A percentile compares a stretch with the other conserved stretches of the same genome.
Conservation (phyloP, 2,113 vertebrate species). For the Manacus vitellinus region DNA sequence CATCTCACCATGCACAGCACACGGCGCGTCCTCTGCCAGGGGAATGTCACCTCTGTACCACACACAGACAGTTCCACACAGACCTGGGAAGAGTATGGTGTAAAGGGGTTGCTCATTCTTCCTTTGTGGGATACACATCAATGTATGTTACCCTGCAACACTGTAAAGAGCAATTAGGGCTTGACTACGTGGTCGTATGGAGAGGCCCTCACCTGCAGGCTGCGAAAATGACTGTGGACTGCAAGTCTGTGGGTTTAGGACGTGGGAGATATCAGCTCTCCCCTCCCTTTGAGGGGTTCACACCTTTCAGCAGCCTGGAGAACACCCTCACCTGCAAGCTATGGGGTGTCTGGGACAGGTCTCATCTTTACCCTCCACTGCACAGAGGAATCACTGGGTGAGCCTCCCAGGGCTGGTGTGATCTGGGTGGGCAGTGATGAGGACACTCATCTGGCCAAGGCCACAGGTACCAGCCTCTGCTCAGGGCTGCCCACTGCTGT, state of each 20-base stretch:
- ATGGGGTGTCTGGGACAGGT: background rate
- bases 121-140: background rate
- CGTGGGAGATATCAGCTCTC: background rate
- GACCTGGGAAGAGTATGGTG: too few relatives aligned
- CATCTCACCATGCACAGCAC: rapidly evolving
- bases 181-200: rapidly evolving
- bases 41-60: background rate
- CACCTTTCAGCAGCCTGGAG: background rate
- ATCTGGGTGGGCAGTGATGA: rapidly evolving
- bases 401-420: rapidly evolving
- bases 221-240: background rate
- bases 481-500: rapidly evolving
- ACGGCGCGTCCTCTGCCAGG: background rate
- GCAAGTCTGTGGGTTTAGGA: background rate
- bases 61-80: rapidly evolving
- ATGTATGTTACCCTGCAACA: rapidly evolving
- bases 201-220: background rate
- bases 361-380: background rate
- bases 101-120: background rate
- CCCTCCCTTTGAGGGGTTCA: background rate
- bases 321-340: background rate
- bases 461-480: rapidly evolving
- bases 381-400: rapidly evolving
- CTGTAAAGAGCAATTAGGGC: background rate
- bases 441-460: background rate